Conservation (phyloP, 2,113 vertebrate genomes). For the Hiodon alosoides region DNA sequence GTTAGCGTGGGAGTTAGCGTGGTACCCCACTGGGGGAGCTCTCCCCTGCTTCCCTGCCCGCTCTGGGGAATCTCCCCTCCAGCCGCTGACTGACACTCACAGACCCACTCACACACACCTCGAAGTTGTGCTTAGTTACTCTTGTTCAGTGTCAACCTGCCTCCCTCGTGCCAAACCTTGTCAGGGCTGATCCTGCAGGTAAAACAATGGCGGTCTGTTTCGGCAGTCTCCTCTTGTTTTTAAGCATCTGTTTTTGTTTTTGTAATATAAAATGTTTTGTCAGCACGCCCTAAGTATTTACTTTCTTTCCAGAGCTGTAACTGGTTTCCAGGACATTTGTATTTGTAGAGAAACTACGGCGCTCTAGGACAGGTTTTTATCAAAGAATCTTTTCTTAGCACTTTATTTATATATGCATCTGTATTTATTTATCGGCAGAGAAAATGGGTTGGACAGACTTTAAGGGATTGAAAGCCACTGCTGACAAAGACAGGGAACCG, state of each 20-base stretch:
- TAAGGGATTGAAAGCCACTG: too few species aligned
- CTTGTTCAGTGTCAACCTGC: too few species aligned
- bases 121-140: neutral
- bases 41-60: neutral
- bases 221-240: neutral
- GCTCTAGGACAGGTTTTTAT: neutral
- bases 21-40: neutral
- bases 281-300: neutral
- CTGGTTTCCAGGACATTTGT: neutral
- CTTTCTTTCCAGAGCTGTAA: neutral
- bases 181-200: neutral
- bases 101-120: neutral
- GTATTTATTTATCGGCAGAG: too few species aligned
- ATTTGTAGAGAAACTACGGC: neutral
- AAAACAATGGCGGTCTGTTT: constrained; percentile 1
- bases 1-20: too few species aligned
- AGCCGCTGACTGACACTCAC: neutral
- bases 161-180: neutral
- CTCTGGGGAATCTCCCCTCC: neutral
- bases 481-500: too few species aligned
- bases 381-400: neutral
- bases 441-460: too few species aligned
- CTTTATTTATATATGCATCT: too few species aligned
- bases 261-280: neutral
- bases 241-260: neutral